Evolutionary conservation across 2,113 vertebrate species (phyloP), one percentile per base, ranked within the genome.

Genomic region (Columba janthina): DNA sequence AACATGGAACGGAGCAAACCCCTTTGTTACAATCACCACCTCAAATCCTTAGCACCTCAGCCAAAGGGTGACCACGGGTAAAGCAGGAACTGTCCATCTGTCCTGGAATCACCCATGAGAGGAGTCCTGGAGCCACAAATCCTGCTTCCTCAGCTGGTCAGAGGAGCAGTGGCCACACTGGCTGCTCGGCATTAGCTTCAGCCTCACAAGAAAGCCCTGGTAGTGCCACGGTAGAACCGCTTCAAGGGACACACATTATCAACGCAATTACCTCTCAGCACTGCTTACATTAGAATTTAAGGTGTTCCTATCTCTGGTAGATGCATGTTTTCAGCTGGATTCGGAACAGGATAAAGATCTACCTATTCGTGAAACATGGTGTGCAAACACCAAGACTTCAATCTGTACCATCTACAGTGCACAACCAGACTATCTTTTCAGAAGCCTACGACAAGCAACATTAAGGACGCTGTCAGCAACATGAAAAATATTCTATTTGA

Each of bases 1-100:
- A 54, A 62, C 0, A 0, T 3, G 56, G 25, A 5, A 9, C 16
- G 16, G 10, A 85, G 17, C 0, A 2, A 72, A 50, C 9, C 46
- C 10, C 32, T 76, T 7, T 19, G 40, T 46, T 11, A 48, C 36
- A 61, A 40, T 13, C 19, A 7, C 21, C 58, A 44, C 34, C 57
- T 51, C 77, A 79, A 57, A 78, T 8, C 19, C 73, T 34, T 29
- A 22, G 34, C 15, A 58, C 42, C 38, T 16, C 0, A 0, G 17
- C 4, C 62, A 58, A 32, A 11, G 22, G 29, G 16, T 11, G 42
- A 11, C 10, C 13, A 48, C 1, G 2, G 65, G 11, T 5, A 26
- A 48, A 82, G 34, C 5, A 21, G 25, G 7, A 64, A 42, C 38
- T 62, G 67, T n/a, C 44, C 78, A 36, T 24, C 20, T 64, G 16